Conservation (phyloP, 2,888 invertebrate genomes). For the Melikaiella ostensackeni region DNA sequence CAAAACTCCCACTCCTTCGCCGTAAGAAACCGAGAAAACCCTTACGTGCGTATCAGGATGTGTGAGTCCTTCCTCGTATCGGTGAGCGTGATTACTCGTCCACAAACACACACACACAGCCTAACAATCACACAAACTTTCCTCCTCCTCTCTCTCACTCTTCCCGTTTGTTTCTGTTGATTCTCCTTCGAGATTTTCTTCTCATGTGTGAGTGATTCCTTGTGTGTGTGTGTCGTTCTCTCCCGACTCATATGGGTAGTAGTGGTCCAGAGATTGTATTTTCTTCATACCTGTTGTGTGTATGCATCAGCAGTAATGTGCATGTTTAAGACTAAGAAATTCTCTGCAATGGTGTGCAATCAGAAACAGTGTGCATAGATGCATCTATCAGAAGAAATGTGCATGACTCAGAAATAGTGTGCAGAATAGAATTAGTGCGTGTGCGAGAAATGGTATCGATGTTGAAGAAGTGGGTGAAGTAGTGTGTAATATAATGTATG, state of each 20-base stretch:
- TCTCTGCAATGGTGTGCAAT: neutral
- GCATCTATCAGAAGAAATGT: slow-evolving; percentile 3
- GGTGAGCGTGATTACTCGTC: slow-evolving; percentile 57
- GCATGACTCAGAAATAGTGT: neutral
- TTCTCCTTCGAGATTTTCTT: slow-evolving; percentile 53
- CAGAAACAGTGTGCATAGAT: neutral
- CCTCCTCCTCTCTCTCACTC: slow-evolving; percentile 51
- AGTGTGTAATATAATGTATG: slow-evolving; percentile 32
- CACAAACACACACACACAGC: slow-evolving; percentile 50
- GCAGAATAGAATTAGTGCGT: slow-evolving; percentile 14
- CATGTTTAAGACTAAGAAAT: neutral
- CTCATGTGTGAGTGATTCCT: slow-evolving; percentile 32
- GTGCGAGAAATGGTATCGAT: neutral
- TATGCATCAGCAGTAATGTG: neutral
- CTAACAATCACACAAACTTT: slow-evolving; percentile 48
- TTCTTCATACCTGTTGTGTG: neutral
- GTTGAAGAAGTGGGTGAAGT: slow-evolving; percentile 8
- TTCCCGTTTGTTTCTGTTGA: slow-evolving; percentile 57
- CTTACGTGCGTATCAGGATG: slow-evolving; percentile 69
- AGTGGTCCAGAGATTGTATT: neutral
- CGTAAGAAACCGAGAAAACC: slow-evolving; percentile 76
- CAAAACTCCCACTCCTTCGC: slow-evolving; percentile 50
- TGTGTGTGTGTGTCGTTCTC: neutral
- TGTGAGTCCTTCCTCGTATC: slow-evolving; percentile 60
- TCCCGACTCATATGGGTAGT: slow-evolving; percentile 41